These are phyloP conservation scores for Phortica variegata DNA, from an alignment of 1,140 invertebrate genomes.

Conservation along the genomic window DNA sequence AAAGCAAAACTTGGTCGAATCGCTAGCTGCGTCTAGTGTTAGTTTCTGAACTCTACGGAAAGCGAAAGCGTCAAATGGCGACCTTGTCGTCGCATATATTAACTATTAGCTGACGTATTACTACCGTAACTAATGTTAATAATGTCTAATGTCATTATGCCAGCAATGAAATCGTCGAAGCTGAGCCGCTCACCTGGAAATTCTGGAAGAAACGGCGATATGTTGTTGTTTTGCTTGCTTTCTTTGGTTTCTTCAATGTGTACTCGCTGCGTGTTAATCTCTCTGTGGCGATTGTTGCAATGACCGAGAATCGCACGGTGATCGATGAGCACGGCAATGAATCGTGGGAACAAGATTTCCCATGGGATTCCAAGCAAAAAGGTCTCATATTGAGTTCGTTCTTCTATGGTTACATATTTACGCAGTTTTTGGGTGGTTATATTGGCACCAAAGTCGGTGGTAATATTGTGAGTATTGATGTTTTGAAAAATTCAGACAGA, in stretches of 20 bases:
- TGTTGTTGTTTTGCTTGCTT: conserved; percentile 71
- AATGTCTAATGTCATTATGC: conserved; percentile 28
- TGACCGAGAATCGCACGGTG: conserved; percentile 69
- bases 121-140: not conserved
- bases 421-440: conserved; percentile 74
- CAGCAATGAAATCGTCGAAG: conserved; percentile 60
- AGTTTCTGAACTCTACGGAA: not conserved
- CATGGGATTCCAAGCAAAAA: conserved; percentile 77
- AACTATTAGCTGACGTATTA: not conserved
- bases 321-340: conserved; percentile 62
- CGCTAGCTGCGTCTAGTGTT: too few relatives aligned
- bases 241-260: conserved; percentile 86
- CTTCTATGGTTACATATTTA: conserved; percentile 80
- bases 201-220: conserved; percentile 72
- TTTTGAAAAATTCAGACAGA: conserved; percentile 58
- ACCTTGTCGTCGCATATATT: too few relatives aligned
- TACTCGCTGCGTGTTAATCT: conserved; percentile 86
- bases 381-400: conserved; percentile 84
- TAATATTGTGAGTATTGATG: conserved; percentile 64
- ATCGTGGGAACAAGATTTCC: conserved; percentile 69
- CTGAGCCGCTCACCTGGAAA: conserved; percentile 62
- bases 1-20: too few relatives aligned
- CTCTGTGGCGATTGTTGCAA: conserved; percentile 86
- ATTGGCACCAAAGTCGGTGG: conserved; percentile 71
- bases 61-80: too few relatives aligned